These are phyloP conservation scores for Lepidurus arcticus DNA, from an alignment of 1,140 invertebrate species.

Conservation along the genomic window DNA sequence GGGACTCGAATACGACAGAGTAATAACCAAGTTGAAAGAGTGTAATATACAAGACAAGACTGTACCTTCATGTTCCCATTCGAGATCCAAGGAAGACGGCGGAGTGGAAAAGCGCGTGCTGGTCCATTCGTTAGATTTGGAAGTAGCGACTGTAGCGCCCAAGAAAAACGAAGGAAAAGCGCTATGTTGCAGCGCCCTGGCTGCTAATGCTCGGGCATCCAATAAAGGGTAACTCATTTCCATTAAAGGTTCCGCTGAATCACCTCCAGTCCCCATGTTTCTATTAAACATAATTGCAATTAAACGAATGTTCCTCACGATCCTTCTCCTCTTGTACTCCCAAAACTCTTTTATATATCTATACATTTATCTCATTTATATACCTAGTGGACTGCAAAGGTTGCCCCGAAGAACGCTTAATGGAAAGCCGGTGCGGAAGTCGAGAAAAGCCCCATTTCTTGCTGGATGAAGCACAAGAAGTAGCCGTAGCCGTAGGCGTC, in stretches of 20 bases:
- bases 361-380: neutral
- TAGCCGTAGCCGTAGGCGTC: neutral
- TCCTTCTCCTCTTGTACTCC: neutral
- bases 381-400: neutral
- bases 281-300: neutral
- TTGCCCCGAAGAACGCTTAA: neutral
- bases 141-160: neutral
- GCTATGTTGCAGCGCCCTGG: neutral
- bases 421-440: neutral
- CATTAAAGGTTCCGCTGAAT: neutral
- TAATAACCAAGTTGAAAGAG: too few species aligned
- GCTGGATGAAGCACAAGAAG: neutral
- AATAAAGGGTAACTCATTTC: constrained; percentile 10
- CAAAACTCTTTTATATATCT: neutral
- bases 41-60: neutral
- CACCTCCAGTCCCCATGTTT: neutral
- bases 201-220: neutral
- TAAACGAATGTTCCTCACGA: neutral
- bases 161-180: constrained; percentile 15
- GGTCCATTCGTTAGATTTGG: constrained; percentile 8
- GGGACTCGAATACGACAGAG: neutral
- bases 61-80: constrained; percentile 55
- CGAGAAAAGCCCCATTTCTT: neutral
- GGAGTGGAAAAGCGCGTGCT: constrained; percentile 42
- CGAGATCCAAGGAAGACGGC: constrained; percentile 53